These are phyloP conservation scores for Margaritifera margaritifera DNA, from an alignment of 2,888 invertebrate species.

Conservation along the genomic window DNA sequence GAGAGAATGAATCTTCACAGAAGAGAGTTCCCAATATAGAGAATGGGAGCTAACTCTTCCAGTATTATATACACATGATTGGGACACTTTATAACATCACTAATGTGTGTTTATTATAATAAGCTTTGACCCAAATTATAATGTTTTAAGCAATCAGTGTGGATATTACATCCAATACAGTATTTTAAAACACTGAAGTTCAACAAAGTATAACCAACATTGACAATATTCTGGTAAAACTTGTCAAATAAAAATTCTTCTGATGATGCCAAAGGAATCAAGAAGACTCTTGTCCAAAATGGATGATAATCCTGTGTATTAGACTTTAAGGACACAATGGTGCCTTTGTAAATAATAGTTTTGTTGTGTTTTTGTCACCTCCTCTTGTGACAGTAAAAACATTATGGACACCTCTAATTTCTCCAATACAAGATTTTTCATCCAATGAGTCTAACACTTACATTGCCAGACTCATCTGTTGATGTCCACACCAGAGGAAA, in stretches of 20 bases:
- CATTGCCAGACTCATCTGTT: constrained; percentile 22
- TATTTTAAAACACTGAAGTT: no score
- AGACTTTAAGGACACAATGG: no score
- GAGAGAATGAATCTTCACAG: no score
- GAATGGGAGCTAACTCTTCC: no score
- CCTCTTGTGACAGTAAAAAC: background rate
- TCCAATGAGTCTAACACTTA: constrained; percentile 10
- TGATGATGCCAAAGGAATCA: background rate
- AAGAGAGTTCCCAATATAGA: no score
- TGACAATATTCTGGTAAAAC: background rate
- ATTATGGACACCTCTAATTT: background rate
- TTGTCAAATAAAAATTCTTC: background rate
- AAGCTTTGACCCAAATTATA: no score
- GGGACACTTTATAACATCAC: no score
- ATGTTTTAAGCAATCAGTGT: no score
- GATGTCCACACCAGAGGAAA: constrained; percentile 75
- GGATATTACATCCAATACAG: no score
- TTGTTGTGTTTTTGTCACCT: background rate
- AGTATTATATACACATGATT: no score
- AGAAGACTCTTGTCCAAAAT: background rate
- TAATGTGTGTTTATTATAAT: no score
- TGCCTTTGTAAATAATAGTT: background rate
- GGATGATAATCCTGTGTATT: background rate
- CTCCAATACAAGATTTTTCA: background rate
- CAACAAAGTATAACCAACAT: background rate